A percentile compares a stretch with the other conserved stretches of the same genome.
Evolutionary conservation across 2,888 invertebrate species (phyloP).

Genomic region (Plutella xylostella): DNA sequence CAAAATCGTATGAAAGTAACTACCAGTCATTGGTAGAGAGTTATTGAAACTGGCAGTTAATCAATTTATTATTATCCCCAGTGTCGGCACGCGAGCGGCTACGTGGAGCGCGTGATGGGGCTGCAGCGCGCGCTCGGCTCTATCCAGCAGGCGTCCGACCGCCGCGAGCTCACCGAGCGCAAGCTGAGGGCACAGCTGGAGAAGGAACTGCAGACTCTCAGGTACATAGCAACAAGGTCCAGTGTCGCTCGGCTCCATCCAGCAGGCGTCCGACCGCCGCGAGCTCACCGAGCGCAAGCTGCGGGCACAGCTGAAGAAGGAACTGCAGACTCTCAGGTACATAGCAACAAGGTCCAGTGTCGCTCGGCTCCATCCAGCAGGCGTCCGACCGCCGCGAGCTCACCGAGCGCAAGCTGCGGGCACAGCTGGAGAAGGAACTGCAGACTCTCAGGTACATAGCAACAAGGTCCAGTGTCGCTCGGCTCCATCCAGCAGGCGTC

Average conservation of each 20-base stretch:
- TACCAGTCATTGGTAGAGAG: no score
- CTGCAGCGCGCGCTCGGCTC: constrained; percentile 85
- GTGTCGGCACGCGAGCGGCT: constrained; percentile 87
- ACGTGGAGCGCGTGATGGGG: constrained; percentile 86
- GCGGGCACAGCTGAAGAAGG: constrained; percentile 86
- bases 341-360: constrained; percentile 8
- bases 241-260: constrained; percentile 74
- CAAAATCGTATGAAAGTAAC: no score
- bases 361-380: constrained; percentile 80
- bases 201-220: constrained; percentile 80
- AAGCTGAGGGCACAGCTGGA: constrained; percentile 88
- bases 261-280: constrained; percentile 85
- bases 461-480: constrained; percentile 33
- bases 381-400: constrained; percentile 88
- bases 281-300: constrained; percentile 89
- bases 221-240: constrained; percentile 29
- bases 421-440: constrained; percentile 88
- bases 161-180: constrained; percentile 87
- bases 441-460: constrained; percentile 68
- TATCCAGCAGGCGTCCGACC: constrained; percentile 85
- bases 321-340: constrained; percentile 76
- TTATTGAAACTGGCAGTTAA: no score
- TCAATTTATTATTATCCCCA: constrained; percentile 31
- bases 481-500: constrained; percentile 84
- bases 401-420: constrained; percentile 84